Conservation (phyloP, 2,888 invertebrate genomes). For the Masnerella sp. region DNA sequence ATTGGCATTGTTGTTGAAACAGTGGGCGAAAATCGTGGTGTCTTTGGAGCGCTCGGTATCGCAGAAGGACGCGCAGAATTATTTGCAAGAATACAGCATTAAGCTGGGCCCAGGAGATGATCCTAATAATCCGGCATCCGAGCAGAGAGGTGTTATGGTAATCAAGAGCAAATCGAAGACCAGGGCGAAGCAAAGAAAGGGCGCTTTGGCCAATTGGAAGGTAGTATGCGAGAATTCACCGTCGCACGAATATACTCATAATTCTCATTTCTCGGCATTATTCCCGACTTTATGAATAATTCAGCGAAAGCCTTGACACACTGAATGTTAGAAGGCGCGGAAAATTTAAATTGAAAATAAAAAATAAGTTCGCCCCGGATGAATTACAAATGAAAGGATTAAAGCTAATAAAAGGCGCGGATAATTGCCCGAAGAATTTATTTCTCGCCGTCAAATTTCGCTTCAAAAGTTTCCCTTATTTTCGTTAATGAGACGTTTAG, state of each 20-base stretch:
- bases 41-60: constrained; percentile 96
- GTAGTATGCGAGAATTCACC: constrained; percentile 78
- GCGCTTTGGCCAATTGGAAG: constrained; percentile 98
- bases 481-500: constrained; percentile 31
- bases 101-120: constrained; percentile 89
- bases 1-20: constrained; percentile 41
- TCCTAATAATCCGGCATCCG: constrained; percentile 85
- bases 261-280: constrained; percentile 56
- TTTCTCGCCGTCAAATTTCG: constrained; percentile 32
- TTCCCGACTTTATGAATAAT: constrained; percentile 55
- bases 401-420: constrained; percentile 50
- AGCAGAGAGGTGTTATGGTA: constrained; percentile 96
- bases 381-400: constrained; percentile 55
- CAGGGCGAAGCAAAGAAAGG: constrained; percentile 96
- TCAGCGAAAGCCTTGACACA: constrained; percentile 55
- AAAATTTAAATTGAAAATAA: constrained; percentile 55
- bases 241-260: constrained; percentile 54
- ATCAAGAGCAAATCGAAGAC: constrained; percentile 99
- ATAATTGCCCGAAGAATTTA: constrained; percentile 41
- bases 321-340: constrained; percentile 54
- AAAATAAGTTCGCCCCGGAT: constrained; percentile 48
- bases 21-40: constrained; percentile 99
- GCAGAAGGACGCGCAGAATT: constrained; percentile 92
- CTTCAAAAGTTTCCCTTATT: constrained; percentile 21
- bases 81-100: constrained; percentile 96